Conservation (phyloP, 2,797 vertebrate genomes). For the Thripadectes ignobilis region DNA sequence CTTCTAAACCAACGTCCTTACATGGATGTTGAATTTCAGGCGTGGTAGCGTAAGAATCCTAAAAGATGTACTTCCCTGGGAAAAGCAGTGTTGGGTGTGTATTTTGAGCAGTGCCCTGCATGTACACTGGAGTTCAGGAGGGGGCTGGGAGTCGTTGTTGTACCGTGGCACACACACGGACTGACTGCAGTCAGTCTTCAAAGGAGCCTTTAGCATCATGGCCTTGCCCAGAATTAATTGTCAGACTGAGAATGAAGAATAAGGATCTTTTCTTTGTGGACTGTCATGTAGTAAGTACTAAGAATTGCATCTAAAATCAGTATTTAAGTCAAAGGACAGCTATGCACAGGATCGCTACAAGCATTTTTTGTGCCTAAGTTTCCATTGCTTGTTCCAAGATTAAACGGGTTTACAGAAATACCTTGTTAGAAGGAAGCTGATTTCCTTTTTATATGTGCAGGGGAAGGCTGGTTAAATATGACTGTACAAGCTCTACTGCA, state of each 20-base stretch:
- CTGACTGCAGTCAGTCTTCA: neutral
- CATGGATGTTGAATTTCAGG: neutral
- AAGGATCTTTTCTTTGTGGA: neutral
- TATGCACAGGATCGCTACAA: neutral
- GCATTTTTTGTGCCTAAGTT: neutral
- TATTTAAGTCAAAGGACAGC: neutral
- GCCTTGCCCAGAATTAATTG: neutral
- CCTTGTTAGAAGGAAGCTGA: neutral
- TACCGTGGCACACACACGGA: rapidly evolving
- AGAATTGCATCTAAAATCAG: neutral
- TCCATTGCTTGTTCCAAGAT: neutral
- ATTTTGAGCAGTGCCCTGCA: neutral
- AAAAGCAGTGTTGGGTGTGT: neutral
- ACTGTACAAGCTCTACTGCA: neutral
- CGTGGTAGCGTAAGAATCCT: neutral
- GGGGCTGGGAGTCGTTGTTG: neutral
- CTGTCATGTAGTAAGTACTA: neutral
- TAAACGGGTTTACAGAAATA: neutral
- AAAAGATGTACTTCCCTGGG: neutral
- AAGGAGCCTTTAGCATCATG: neutral
- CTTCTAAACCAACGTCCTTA: neutral
- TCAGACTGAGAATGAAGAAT: neutral
- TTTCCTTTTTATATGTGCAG: neutral
- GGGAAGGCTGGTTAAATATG: neutral
- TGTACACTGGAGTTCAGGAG: neutral